Evolutionary conservation across 1,140 invertebrate species (phyloP), one percentile per base, ranked within the genome.

Genomic region (Drosophila persimilis): DNA sequence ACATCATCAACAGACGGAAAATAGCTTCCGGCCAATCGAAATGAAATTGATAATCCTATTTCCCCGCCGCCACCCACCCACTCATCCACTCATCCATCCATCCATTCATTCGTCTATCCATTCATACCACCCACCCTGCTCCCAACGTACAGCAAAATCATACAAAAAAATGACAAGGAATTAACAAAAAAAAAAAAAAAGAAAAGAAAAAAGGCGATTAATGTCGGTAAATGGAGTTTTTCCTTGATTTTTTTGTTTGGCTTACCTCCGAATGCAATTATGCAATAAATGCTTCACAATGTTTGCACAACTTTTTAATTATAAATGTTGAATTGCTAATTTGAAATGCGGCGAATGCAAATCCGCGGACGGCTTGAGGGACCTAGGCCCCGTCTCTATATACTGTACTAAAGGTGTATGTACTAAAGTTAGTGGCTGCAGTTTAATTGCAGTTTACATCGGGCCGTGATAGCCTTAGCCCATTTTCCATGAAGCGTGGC

Each of bases 1-100:
- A 73, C 60, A 65, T 54, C 59, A 73, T 61, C 43, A 70, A 51
- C 72, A 65, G 50, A 66, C 57, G 61, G 59, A 61, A 71, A 77
- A 79, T 78, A 73, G 70, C 76, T 70, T 79, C 70, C 74, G 75
- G 63, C 31, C 46, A 60, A 65, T 73, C 69, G 15, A 65, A 64
- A 64, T 63, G 50, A 72, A 73, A 72, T 70, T 70, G 50, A 29
- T 77, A 76, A 77, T 71, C 52, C 59, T 39, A 52, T 56, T 54
- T 47, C 43, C 52, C 44, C 24, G 24, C 43, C 11, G 29, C 20
- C 13, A 17, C 53, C n/a, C 8, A 39, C 20, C 7, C 7, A n/a
- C n/a, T 24, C 31, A 31, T 8, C 7, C 7, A n/a, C n/a, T 24
- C 31, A 15, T 15, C 29, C 8, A 31, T 13, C 17, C 35, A 46